These are phyloP conservation scores for Hydrotaea diabolus DNA, from an alignment of 2,888 invertebrate genomes.

Conservation along the genomic window DNA sequence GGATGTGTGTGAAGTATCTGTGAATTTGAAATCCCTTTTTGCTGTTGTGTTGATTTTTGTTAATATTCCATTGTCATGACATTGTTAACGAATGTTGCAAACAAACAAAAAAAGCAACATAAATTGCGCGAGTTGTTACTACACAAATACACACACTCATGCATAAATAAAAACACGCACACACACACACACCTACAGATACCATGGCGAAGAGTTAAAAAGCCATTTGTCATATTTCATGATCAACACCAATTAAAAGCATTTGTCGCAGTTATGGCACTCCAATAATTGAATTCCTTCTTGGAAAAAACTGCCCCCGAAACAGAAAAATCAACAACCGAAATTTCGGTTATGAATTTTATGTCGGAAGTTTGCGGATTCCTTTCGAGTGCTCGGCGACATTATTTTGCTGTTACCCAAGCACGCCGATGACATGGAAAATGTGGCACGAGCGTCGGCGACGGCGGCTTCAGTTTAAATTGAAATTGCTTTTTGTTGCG, in stretches of 20 bases:
- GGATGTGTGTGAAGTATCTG: not conserved
- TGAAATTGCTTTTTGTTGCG: not conserved
- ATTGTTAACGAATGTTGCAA: slow-evolving; percentile 40
- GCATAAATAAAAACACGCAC: not conserved
- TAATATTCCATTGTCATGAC: slow-evolving; percentile 60
- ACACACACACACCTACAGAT: not conserved
- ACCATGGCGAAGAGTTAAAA: slow-evolving; percentile 44
- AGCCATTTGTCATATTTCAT: slow-evolving; percentile 71
- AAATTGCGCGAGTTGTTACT: slow-evolving; percentile 9
- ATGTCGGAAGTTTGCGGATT: not conserved
- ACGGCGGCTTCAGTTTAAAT: not conserved
- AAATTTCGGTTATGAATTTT: not conserved
- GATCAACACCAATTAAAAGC: slow-evolving; percentile 75
- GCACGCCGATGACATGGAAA: not conserved
- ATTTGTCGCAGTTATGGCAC: slow-evolving; percentile 59
- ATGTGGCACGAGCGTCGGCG: not conserved
- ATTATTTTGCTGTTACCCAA: not conserved
- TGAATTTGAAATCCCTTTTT: not conserved
- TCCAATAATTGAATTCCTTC: no score
- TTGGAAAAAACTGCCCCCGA: slow-evolving; percentile 26
- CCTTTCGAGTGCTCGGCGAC: not conserved
- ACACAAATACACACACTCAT: not conserved
- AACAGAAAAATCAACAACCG: not conserved
- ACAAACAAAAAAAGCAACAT: slow-evolving; percentile 31
- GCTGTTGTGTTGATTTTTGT: slow-evolving; percentile 31